A percentile compares a stretch with the other conserved stretches of the same genome.
Conservation (phyloP, 2,797 vertebrate species). For the Tokudaia muenninki region DNA sequence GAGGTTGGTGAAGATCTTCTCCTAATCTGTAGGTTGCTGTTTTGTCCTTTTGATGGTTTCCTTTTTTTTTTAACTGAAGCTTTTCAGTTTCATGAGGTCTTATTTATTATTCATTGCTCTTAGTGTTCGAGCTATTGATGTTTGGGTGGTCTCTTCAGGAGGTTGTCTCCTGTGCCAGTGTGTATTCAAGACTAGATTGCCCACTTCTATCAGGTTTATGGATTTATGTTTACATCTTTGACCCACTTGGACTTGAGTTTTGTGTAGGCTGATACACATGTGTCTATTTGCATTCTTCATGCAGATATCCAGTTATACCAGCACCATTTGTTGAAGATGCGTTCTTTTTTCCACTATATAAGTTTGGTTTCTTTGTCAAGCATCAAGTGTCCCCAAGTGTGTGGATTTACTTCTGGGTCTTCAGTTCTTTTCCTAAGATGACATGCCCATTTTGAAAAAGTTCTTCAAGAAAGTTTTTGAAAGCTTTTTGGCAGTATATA, state of each 20-base stretch:
- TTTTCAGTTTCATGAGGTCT: not conserved
- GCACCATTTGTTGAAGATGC: not conserved
- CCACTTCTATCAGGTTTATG: not conserved
- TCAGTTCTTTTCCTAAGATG: not conserved
- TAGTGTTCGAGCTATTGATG: not conserved
- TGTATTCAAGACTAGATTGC: not conserved
- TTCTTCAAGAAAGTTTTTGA: constrained; percentile 2
- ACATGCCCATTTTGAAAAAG: not conserved
- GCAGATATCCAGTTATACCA: not conserved
- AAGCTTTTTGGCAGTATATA: not conserved
- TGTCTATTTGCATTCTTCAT: not conserved
- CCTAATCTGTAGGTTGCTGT: not conserved
- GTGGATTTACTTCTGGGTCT: not conserved
- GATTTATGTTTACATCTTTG: not conserved
- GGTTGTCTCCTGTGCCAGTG: not conserved
- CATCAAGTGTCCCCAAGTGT: not conserved
- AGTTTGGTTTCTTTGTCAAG: not conserved
- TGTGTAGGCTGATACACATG: not conserved
- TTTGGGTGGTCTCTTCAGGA: not conserved
- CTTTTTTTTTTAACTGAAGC: not conserved
- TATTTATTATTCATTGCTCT: not conserved
- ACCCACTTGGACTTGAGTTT: not conserved
- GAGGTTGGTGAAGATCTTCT: not conserved
- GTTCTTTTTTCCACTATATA: not conserved
- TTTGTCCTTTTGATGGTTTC: not conserved